These are phyloP conservation scores for Cirrhinus mrigala DNA, from an alignment of 2,797 vertebrate genomes.

Conservation along the genomic window DNA sequence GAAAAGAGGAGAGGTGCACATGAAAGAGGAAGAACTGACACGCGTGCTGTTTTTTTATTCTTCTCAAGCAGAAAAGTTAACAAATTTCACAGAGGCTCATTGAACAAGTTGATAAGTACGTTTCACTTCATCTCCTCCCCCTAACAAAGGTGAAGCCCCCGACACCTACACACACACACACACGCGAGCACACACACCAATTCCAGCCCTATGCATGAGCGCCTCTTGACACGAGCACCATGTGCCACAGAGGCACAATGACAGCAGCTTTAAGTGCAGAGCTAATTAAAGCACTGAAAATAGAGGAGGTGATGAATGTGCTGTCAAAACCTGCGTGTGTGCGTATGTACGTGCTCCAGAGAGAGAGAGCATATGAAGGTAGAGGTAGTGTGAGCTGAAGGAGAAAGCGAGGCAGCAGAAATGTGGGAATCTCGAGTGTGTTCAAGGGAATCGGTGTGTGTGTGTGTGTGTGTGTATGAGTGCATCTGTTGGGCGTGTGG, in stretches of 20 bases:
- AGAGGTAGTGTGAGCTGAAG: slow-evolving; percentile 15
- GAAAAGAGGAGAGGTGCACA: not conserved
- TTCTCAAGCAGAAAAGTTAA: slow-evolving; percentile 21
- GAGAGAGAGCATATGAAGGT: slow-evolving; percentile 25
- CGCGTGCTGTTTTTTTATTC: slow-evolving; percentile 2
- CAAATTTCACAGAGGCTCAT: slow-evolving; percentile 19
- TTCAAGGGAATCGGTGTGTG: slow-evolving; percentile 22
- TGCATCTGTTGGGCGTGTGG: slow-evolving; percentile 56
- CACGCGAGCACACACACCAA: not conserved
- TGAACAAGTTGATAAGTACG: slow-evolving; percentile 51
- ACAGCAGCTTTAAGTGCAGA: slow-evolving; percentile 63
- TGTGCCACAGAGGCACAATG: slow-evolving; percentile 55
- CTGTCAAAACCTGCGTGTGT: slow-evolving; percentile 60
- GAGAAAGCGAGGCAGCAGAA: slow-evolving; percentile 36
- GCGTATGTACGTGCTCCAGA: slow-evolving; percentile 15
- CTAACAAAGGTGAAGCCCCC: slow-evolving; percentile 39
- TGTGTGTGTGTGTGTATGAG: not conserved
- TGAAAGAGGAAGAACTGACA: not conserved
- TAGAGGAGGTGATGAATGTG: slow-evolving; percentile 67
- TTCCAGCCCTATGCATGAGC: slow-evolving; percentile 56
- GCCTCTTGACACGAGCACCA: slow-evolving; percentile 55
- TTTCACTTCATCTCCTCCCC: slow-evolving; percentile 35
- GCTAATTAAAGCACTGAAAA: slow-evolving; percentile 70
- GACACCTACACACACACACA: not conserved
- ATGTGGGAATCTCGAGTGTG: slow-evolving; percentile 21